These are phyloP conservation scores for Chelonoidis abingdonii DNA, from an alignment of 2,113 vertebrate species.

Conservation along the genomic window DNA sequence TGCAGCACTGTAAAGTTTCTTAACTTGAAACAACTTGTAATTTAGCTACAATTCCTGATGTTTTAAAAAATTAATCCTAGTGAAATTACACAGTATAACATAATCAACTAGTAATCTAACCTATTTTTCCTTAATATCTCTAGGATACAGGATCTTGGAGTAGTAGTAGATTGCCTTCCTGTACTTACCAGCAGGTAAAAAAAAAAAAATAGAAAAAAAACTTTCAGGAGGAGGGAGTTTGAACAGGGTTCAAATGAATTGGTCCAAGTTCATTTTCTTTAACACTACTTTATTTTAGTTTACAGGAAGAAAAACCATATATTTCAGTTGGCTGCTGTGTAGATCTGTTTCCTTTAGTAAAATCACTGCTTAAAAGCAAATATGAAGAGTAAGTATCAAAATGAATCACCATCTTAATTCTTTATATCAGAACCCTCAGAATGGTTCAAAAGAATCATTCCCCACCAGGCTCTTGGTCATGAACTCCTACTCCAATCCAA, in stretches of 20 bases:
- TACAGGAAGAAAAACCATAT: conserved; percentile 86
- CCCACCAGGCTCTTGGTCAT: background rate
- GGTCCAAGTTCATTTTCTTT: conserved; percentile 45
- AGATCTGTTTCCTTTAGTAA: conserved; percentile 91
- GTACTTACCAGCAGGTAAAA: conserved; percentile 91
- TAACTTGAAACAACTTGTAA: background rate
- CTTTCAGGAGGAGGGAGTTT: conserved; percentile 13
- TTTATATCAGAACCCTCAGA: background rate
- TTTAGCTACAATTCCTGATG: background rate
- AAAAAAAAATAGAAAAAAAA: conserved; percentile 13
- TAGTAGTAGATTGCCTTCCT: conserved; percentile 93
- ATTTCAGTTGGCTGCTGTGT: conserved; percentile 93
- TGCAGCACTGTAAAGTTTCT: background rate
- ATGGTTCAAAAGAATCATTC: background rate
- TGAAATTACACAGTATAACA: background rate
- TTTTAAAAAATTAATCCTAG: background rate
- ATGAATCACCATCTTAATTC: background rate
- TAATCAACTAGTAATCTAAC: background rate
- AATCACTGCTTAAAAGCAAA: conserved; percentile 86
- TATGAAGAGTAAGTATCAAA: conserved; percentile 92
- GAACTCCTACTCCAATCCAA: background rate
- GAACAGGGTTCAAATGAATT: background rate
- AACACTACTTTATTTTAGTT: conserved; percentile 79
- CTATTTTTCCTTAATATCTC: conserved; percentile 40
- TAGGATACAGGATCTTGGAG: conserved; percentile 92